These are phyloP conservation scores for Patella vulgata DNA, from an alignment of 1,140 invertebrate genomes.

Conservation along the genomic window DNA sequence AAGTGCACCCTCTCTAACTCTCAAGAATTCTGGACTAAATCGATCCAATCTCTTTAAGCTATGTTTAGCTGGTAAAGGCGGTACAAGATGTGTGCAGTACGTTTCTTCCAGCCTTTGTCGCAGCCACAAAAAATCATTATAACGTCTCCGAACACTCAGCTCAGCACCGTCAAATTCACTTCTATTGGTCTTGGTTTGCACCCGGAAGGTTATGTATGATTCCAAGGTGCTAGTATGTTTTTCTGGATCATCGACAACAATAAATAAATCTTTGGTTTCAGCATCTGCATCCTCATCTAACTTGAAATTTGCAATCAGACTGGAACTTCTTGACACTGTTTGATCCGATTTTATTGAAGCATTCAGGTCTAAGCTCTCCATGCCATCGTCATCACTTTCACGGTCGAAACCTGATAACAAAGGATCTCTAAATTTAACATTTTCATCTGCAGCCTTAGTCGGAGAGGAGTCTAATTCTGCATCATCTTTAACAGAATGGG, in stretches of 20 bases:
- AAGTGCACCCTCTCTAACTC: conserved; percentile 76
- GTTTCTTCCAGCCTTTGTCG: conserved; percentile 75
- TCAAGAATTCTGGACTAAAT: conserved; percentile 80
- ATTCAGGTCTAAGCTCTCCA: conserved; percentile 60
- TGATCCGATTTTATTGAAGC: conserved; percentile 56
- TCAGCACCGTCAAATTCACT: conserved; percentile 76
- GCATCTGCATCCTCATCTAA: conserved; percentile 60
- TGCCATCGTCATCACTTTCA: conserved; percentile 55
- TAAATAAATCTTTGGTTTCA: conserved; percentile 71
- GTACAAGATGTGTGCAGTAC: conserved; percentile 77
- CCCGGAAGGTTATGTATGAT: conserved; percentile 79
- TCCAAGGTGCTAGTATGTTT: conserved; percentile 81
- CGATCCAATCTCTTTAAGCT: conserved; percentile 77
- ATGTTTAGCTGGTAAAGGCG: conserved; percentile 81
- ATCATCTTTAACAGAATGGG: conserved; percentile 20
- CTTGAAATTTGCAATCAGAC: conserved; percentile 58
- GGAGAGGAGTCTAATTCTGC: conserved; percentile 14
- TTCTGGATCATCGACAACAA: conserved; percentile 81
- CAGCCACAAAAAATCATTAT: conserved; percentile 82
- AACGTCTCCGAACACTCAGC: conserved; percentile 76
- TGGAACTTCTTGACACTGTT: conserved; percentile 59
- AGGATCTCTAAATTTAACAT: conserved; percentile 55
- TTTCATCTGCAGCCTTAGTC: conserved; percentile 26
- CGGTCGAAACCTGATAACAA: conserved; percentile 52
- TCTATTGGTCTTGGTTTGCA: conserved; percentile 76